phyloP scores from a whole-genome alignment of 2,888 invertebrate species.

The Parnassius mnemosyne region DNA sequence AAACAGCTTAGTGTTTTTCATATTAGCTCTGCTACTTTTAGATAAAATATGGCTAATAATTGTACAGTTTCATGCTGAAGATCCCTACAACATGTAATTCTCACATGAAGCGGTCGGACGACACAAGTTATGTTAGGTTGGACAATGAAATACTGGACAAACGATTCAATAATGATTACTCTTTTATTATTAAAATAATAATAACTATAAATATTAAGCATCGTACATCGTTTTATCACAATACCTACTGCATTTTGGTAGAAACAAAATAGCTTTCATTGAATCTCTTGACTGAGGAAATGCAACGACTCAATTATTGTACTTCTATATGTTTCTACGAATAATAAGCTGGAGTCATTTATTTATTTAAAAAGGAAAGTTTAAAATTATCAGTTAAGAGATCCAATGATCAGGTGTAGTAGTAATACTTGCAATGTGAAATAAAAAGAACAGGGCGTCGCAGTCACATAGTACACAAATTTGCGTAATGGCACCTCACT shows the following conservation, averaged over 20 bases:
- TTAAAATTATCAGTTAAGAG: slow-evolving; percentile 43
- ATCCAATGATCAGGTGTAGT: slow-evolving; percentile 43
- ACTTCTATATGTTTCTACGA: neutral
- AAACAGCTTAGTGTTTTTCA: too few species aligned
- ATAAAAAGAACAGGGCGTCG: slow-evolving; percentile 54
- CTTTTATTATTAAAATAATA: slow-evolving; percentile 66
- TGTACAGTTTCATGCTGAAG: too few species aligned
- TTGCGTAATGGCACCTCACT: slow-evolving; percentile 75
- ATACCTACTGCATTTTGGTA: slow-evolving; percentile 59
- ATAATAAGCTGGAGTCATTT: neutral
- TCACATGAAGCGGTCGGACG: neutral
- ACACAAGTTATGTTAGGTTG: slow-evolving; percentile 46
- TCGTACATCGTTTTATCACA: slow-evolving; percentile 76
- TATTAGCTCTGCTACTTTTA: too few species aligned
- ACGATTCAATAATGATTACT: slow-evolving; percentile 61
- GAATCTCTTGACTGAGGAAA: slow-evolving; percentile 47
- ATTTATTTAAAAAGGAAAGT: neutral
- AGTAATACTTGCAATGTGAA: slow-evolving; percentile 47
- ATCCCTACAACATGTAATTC: neutral
- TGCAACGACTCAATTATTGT: neutral
- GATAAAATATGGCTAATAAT: too few species aligned
- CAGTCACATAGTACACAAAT: slow-evolving; percentile 57
- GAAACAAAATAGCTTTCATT: slow-evolving; percentile 47
- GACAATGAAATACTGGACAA: slow-evolving; percentile 67
- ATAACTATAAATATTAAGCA: slow-evolving; percentile 66